Base-by-base conservation (phyloP, 2,797 vertebrate species). In the Dryobates pubescens region DNA sequence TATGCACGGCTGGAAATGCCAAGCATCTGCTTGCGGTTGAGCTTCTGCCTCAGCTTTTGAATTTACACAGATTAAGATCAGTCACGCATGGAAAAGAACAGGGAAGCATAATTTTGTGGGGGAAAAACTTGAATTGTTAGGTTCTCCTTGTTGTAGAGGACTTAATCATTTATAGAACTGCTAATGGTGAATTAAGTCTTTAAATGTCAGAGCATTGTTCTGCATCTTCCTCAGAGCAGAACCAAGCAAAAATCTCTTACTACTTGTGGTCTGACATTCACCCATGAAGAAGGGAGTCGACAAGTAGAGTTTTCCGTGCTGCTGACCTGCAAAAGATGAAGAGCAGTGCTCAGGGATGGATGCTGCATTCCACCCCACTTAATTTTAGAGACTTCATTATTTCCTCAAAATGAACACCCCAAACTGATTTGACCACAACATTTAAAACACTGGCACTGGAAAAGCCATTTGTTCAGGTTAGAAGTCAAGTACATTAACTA, bases 1-100 rank as follows among this genome's bases (percentile, higher is more conserved):
- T 84, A 36, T 61, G 36, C 45, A 6, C 22, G 43, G 61, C 43
- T 93, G 69, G 64, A 96, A 96, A 96, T 93, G 86, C 86, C 94
- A 92, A 82, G 43, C 64, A 82, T 53, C 81, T 82, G 81, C 80
- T 92, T 10, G 53, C 56, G 30, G 43, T 18, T 54, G 59, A 81
- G 80, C 47, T 38, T 20, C 43, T 3, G 54, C 71, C 61, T 63
- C 9, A 57, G 62, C 23, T 7, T 71, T 41, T 36, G 72, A 68
- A 87, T 64, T 41, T 43, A 36, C 75, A 61, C 38, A n/a, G 58
- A 47, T 16, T 72, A 85, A 88, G 69, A 89, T 36, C 72, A 71
- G 89, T 59, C 88, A 74, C 4, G 75, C 78, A 27, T 54, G 58
- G 71, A 76, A 83, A 82, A n/a, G 47, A 92, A 67, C 58, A 74